phyloP scores from a whole-genome alignment of 1,140 invertebrate genomes.

The Grapholita molesta region DNA sequence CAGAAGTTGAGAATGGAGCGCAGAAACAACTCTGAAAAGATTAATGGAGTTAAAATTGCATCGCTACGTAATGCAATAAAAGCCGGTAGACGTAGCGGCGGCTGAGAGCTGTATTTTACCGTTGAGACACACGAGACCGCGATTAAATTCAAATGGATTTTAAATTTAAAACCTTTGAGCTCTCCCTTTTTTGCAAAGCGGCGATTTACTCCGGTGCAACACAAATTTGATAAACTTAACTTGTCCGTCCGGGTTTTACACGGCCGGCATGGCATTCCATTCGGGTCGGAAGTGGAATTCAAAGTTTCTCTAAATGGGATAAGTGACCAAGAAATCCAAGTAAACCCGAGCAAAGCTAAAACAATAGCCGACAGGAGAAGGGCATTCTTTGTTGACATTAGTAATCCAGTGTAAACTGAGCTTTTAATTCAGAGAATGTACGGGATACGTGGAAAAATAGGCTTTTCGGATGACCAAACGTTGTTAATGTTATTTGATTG shows the following conservation, averaged over 20 bases:
- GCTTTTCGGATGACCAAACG: background rate
- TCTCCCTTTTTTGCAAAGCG: conserved; percentile 1
- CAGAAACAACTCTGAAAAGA: conserved; percentile 60
- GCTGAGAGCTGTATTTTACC: conserved; percentile 52
- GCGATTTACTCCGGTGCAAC: conserved; percentile 3
- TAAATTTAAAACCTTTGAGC: conserved; percentile 27
- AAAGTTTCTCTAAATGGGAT: conserved; percentile 11
- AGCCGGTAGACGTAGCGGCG: conserved; percentile 40
- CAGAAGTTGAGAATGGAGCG: conserved; percentile 34
- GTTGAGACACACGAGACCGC: conserved; percentile 38
- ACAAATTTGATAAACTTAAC: conserved; percentile 17
- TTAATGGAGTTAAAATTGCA: conserved; percentile 73
- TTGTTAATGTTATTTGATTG: background rate
- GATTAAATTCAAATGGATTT: conserved; percentile 41
- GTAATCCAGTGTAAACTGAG: background rate
- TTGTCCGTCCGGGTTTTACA: background rate
- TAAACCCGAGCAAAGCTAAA: conserved; percentile 5
- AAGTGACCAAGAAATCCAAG: conserved; percentile 14
- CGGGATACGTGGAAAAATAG: background rate
- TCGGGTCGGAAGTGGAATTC: conserved; percentile 7
- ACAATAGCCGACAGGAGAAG: background rate
- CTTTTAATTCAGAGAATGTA: background rate
- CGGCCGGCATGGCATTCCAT: conserved; percentile 1
- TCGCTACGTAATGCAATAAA: conserved; percentile 63
- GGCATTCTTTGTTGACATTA: conserved; percentile 7